A percentile compares a stretch with the other conserved stretches of the same genome.
These are phyloP conservation scores for Lasiurus cinereus DNA, from an alignment of 2,113 vertebrate species.

Conservation along the genomic window DNA sequence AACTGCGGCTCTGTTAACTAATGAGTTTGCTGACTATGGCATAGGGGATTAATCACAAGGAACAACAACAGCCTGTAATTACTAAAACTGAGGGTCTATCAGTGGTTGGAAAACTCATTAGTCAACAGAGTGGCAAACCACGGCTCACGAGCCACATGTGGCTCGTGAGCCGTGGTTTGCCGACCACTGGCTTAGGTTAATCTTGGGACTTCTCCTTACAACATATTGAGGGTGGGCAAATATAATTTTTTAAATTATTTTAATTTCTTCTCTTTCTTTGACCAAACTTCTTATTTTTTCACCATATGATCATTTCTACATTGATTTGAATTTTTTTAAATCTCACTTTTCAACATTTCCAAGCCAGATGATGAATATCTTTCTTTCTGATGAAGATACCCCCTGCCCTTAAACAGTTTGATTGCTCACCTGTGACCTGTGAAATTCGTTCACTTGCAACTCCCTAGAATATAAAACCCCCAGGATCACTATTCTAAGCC, in stretches of 20 bases:
- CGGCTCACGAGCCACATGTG: no score
- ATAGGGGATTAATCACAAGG: no score
- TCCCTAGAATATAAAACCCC: background rate
- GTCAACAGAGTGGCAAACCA: no score
- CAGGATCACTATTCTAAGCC: background rate
- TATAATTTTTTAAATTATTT: background rate
- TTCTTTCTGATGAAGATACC: background rate
- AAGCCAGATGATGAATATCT: background rate
- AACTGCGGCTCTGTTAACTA: no score
- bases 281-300: background rate
- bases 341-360: background rate
- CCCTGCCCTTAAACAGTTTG: background rate
- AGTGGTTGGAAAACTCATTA: no score
- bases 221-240: background rate
- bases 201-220: background rate
- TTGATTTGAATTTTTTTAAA: conserved; percentile 20
- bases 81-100: no score
- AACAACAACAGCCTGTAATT: no score
- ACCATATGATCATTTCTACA: background rate
- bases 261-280: background rate
- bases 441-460: background rate
- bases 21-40: no score
- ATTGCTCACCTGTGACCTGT: background rate
- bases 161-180: no score
- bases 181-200: no score